These are phyloP conservation scores for Bradypodion pumilum DNA, from an alignment of 2,797 vertebrate species.

Conservation along the genomic window DNA sequence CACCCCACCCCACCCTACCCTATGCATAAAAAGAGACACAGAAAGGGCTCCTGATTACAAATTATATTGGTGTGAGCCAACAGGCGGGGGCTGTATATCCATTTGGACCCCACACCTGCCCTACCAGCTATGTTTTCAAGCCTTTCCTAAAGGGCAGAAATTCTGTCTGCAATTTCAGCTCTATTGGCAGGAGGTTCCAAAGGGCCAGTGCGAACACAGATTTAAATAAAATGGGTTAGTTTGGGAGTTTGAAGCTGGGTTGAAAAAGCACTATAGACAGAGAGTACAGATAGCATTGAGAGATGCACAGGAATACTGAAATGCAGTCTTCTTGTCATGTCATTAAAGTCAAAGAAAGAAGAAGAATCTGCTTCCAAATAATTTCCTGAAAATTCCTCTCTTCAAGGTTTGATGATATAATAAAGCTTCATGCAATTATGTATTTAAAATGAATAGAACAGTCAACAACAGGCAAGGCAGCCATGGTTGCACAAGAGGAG, in stretches of 20 bases:
- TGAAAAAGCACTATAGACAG: neutral
- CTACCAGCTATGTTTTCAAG: too few relatives aligned
- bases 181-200: too few relatives aligned
- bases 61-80: too few relatives aligned
- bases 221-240: constrained; percentile 1
- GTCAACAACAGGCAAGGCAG: neutral
- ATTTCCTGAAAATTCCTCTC: neutral
- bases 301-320: neutral
- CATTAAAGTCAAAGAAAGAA: neutral
- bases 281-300: too few relatives aligned
- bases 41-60: too few relatives aligned
- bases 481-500: neutral
- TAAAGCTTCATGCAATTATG: neutral
- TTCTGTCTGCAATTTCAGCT: too few relatives aligned
- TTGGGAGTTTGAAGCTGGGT: neutral
- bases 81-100: too few relatives aligned
- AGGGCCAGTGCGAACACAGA: too few relatives aligned
- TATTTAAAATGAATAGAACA: neutral
- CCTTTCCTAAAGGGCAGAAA: too few relatives aligned
- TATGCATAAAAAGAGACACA: too few relatives aligned
- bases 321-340: neutral
- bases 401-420: neutral
- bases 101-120: too few relatives aligned
- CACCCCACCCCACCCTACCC: too few relatives aligned
- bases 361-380: neutral